These are phyloP conservation scores for Volucella inanis DNA, from an alignment of 2,888 invertebrate species.

Conservation along the genomic window DNA sequence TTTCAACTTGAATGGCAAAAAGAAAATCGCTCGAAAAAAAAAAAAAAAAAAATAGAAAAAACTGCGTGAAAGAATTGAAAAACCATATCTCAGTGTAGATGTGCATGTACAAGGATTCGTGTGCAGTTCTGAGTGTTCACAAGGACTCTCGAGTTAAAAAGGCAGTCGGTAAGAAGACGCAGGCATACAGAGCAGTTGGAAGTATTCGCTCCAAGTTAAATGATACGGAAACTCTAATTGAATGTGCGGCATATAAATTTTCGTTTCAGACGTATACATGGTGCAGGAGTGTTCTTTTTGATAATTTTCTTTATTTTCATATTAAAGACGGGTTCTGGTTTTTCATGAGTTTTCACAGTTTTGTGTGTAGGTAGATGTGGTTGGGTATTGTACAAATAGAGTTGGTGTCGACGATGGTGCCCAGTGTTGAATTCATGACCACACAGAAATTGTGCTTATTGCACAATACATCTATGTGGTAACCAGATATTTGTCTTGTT, in stretches of 20 bases:
- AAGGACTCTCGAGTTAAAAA: slow-evolving; percentile 8
- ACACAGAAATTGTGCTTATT: no score
- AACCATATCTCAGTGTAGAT: slow-evolving; percentile 13
- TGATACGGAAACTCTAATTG: slow-evolving; percentile 69
- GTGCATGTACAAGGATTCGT: not conserved
- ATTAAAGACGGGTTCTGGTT: no score
- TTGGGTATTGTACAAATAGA: no score
- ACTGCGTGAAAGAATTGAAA: slow-evolving; percentile 37
- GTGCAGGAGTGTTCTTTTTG: slow-evolving; percentile 5
- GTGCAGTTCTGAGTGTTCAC: not conserved
- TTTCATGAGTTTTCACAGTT: no score
- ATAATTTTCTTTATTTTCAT: no score
- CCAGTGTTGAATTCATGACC: no score
- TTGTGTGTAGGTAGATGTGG: no score
- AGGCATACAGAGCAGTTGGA: slow-evolving; percentile 24
- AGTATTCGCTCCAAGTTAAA: slow-evolving; percentile 59
- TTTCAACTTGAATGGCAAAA: slow-evolving; percentile 29
- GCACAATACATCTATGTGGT: no score
- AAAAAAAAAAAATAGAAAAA: slow-evolving; percentile 16
- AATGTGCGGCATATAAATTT: slow-evolving; percentile 51
- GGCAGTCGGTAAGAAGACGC: slow-evolving; percentile 17
- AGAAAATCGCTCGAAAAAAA: not conserved
- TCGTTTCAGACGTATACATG: slow-evolving; percentile 20
- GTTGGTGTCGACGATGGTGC: no score
- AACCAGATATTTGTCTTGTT: no score